Conservation (phyloP, 2,797 vertebrate species). For the Etheostoma nigrum region DNA sequence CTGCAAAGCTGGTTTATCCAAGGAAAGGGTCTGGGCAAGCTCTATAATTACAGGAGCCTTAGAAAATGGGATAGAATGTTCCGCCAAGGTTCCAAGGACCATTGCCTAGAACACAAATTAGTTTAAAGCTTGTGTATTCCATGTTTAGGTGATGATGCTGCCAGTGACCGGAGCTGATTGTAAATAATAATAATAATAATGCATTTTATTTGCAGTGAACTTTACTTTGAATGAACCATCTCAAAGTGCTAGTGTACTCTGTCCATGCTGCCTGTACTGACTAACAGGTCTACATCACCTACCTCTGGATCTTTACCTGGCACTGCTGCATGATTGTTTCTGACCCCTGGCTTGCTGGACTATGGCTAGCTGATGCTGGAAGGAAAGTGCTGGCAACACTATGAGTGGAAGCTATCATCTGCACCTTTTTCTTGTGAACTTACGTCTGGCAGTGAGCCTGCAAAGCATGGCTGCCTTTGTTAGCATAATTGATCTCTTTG, state of each 20-base stretch:
- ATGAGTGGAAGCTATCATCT: conserved; percentile 12
- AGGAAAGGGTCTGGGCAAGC: conserved; percentile 27
- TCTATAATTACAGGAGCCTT: conserved; percentile 41
- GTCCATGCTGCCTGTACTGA: conserved; percentile 27
- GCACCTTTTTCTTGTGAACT: conserved; percentile 17
- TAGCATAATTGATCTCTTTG: conserved; percentile 24
- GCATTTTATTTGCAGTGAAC: too few species aligned
- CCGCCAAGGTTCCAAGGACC: conserved; percentile 27
- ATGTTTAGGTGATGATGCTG: too few species aligned
- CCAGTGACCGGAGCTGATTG: too few species aligned
- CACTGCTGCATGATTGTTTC: conserved; percentile 32
- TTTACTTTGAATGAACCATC: neutral
- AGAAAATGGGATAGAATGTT: conserved; percentile 44
- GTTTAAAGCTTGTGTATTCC: conserved; percentile 1
- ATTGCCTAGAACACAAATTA: conserved; percentile 39
- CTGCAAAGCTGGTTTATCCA: conserved; percentile 30
- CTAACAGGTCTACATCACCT: conserved; percentile 29
- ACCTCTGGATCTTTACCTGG: conserved; percentile 36
- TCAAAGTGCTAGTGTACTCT: conserved; percentile 10
- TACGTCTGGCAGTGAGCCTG: conserved; percentile 23
- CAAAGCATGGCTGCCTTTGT: conserved; percentile 41
- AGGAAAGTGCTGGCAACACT: conserved; percentile 35
- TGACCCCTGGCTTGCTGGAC: conserved; percentile 32
- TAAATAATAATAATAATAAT: neutral
- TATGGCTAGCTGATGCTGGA: conserved; percentile 20